phyloP scores from a whole-genome alignment of 2,113 vertebrate genomes.

The Osmerus mordax region DNA sequence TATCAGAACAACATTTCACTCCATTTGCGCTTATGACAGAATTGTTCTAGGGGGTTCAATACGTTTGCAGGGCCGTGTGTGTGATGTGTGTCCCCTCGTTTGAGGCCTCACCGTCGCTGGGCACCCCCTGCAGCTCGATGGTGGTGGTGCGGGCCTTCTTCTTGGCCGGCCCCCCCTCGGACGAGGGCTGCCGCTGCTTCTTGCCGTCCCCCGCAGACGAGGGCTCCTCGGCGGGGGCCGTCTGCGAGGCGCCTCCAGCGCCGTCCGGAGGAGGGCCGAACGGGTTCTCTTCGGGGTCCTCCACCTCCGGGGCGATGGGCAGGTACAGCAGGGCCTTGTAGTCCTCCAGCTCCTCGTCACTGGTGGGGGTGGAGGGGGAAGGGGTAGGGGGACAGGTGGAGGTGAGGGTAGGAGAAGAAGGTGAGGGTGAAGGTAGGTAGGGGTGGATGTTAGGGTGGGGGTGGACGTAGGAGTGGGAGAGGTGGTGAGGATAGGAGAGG shows the following conservation, averaged over 20 bases:
- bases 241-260: conserved; percentile 58
- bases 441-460: too few relatives aligned
- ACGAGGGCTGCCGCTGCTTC: conserved; percentile 85
- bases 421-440: too few relatives aligned
- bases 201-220: conserved; percentile 73
- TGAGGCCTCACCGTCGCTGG: conserved; percentile 82
- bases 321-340: conserved; percentile 92
- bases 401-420: neutral
- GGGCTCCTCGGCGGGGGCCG: conserved; percentile 74
- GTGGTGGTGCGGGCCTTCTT: conserved; percentile 98
- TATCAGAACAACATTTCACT: too few relatives aligned
- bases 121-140: conserved; percentile 95
- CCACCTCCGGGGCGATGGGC: conserved; percentile 95
- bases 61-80: neutral
- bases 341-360: conserved; percentile 96
- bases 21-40: too few relatives aligned
- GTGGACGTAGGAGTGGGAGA: too few relatives aligned
- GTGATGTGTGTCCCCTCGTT: neutral
- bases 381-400: neutral
- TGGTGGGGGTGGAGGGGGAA: conserved; percentile 39
- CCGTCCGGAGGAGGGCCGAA: conserved; percentile 92
- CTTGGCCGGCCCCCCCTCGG: conserved; percentile 88
- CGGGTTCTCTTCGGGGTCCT: conserved; percentile 96
- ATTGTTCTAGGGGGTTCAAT: too few relatives aligned
- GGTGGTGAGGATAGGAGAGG: too few relatives aligned